These are phyloP conservation scores for Zosterops japonicus DNA, from an alignment of 2,113 vertebrate species.

Conservation along the genomic window DNA sequence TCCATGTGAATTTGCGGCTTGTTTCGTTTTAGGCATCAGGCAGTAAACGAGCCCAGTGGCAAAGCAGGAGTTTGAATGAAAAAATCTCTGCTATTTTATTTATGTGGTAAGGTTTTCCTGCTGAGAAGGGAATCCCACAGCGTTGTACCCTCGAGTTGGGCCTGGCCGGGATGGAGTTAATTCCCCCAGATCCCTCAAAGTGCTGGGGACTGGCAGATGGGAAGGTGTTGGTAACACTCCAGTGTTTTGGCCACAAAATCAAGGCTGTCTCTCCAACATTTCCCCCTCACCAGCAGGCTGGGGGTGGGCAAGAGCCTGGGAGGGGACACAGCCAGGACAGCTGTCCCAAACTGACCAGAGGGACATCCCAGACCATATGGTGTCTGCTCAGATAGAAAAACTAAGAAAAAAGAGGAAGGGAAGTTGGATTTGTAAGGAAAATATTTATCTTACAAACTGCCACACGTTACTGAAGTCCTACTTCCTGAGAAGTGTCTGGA, in stretches of 20 bases:
- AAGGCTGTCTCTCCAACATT: neutral
- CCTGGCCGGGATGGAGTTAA: neutral
- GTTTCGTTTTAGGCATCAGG: neutral
- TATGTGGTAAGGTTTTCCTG: neutral
- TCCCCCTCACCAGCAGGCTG: neutral
- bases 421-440: neutral
- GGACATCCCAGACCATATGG: neutral
- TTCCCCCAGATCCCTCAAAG: neutral
- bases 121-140: neutral
- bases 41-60: neutral
- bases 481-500: neutral
- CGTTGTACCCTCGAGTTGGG: neutral
- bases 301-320: neutral
- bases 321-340: neutral
- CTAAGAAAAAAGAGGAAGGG: neutral
- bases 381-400: neutral
- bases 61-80: neutral
- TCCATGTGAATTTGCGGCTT: neutral
- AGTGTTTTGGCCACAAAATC: neutral
- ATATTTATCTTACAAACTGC: neutral
- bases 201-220: neutral
- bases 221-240: neutral
- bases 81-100: neutral
- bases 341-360: neutral
- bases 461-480: rapidly evolving